Conservation (phyloP, 2,888 invertebrate species). For the Ophraella communa region DNA sequence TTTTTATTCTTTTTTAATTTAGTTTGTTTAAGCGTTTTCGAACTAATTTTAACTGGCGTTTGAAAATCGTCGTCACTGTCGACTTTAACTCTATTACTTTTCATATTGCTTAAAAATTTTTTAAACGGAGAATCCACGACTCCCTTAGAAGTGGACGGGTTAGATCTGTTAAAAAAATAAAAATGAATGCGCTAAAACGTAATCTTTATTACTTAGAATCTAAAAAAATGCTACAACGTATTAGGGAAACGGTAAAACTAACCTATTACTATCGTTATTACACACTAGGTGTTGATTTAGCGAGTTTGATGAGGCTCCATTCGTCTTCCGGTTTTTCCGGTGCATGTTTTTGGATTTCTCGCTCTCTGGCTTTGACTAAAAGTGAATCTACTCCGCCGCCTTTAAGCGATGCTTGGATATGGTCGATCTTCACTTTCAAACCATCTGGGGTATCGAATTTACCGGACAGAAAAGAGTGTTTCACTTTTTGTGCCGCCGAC, state of each 20-base stretch:
- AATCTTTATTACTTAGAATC: slow-evolving; percentile 5
- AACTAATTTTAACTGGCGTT: slow-evolving; percentile 42
- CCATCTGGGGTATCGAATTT: slow-evolving; percentile 48
- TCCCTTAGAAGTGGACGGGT: neutral
- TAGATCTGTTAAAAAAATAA: slow-evolving; percentile 14
- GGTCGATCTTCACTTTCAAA: slow-evolving; percentile 32
- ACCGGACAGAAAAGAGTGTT: slow-evolving; percentile 38
- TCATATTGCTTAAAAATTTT: slow-evolving; percentile 41
- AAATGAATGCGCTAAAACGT: neutral
- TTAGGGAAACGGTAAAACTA: slow-evolving; percentile 45
- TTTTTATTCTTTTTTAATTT: slow-evolving; percentile 33
- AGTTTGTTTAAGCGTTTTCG: slow-evolving; percentile 37
- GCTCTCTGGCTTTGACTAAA: slow-evolving; percentile 41
- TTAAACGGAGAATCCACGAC: slow-evolving; percentile 46
- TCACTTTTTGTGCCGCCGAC: slow-evolving; percentile 45
- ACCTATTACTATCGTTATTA: slow-evolving; percentile 34
- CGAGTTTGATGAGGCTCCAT: slow-evolving; percentile 43
- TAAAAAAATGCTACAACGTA: slow-evolving; percentile 16
- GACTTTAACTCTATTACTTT: slow-evolving; percentile 37
- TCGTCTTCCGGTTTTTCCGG: slow-evolving; percentile 42
- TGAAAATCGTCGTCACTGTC: slow-evolving; percentile 51
- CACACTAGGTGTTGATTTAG: slow-evolving; percentile 41
- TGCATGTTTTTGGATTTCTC: slow-evolving; percentile 44
- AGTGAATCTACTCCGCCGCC: slow-evolving; percentile 37
- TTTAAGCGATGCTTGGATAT: slow-evolving; percentile 23